phyloP scores from a whole-genome alignment of 2,888 invertebrate species.

The Galerucella nymphaeae region DNA sequence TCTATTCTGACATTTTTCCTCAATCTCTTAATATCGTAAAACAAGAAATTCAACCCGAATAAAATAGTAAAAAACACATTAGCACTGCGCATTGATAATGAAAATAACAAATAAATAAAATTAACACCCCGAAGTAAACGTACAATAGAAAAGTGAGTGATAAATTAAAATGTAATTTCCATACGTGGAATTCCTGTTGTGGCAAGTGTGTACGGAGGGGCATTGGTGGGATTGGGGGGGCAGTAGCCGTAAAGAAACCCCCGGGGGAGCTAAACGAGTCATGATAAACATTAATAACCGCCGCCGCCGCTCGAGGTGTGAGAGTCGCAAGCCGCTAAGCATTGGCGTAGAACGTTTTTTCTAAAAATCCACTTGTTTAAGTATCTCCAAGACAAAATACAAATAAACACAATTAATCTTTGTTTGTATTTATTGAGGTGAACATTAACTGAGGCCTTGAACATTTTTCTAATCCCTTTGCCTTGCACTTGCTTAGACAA shows the following conservation, averaged over 20 bases:
- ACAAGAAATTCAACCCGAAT: constrained; percentile 31
- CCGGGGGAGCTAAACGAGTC: constrained; percentile 61
- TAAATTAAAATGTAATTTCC: constrained; percentile 65
- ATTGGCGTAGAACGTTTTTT: constrained; percentile 30
- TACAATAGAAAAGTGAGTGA: constrained; percentile 64
- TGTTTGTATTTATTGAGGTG: too few species aligned
- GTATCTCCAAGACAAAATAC: neutral
- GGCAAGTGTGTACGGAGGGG: constrained; percentile 40
- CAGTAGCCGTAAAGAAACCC: constrained; percentile 64
- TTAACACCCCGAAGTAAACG: constrained; percentile 61
- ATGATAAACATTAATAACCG: constrained; percentile 65
- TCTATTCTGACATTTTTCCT: too few species aligned
- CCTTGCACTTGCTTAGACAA: too few species aligned
- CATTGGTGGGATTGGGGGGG: constrained; percentile 55
- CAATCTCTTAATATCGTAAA: constrained; percentile 12
- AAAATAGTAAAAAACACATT: constrained; percentile 41
- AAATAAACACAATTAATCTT: too few species aligned
- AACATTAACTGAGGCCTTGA: too few species aligned
- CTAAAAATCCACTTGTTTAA: constrained; percentile 1
- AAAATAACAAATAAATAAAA: constrained; percentile 64
- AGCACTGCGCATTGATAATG: constrained; percentile 51
- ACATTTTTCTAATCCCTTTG: too few species aligned
- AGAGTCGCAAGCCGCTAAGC: constrained; percentile 55
- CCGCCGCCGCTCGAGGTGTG: constrained; percentile 57
- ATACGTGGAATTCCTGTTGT: constrained; percentile 63